phyloP scores from a whole-genome alignment of 2,888 invertebrate species.

The Copidosoma aretas region DNA sequence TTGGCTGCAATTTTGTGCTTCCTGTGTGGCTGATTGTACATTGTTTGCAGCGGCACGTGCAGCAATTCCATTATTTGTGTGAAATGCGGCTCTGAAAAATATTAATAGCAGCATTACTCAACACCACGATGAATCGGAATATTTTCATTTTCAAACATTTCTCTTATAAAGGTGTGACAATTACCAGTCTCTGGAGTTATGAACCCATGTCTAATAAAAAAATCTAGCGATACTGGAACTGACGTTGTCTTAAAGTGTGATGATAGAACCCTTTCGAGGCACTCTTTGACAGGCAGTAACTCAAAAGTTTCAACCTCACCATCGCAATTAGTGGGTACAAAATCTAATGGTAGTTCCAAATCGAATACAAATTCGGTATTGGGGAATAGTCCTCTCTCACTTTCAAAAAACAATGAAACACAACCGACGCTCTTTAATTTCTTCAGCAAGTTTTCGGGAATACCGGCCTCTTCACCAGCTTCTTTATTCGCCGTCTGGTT shows the following conservation, averaged over 20 bases:
- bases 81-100: slow-evolving; percentile 76
- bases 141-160: neutral
- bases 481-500: slow-evolving; percentile 91
- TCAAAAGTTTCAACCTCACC: slow-evolving; percentile 94
- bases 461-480: slow-evolving; percentile 92
- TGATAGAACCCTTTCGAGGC: slow-evolving; percentile 79
- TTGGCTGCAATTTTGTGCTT: slow-evolving; percentile 61
- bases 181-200: slow-evolving; percentile 89
- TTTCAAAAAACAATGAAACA: slow-evolving; percentile 91
- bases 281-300: slow-evolving; percentile 82
- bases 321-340: slow-evolving; percentile 90
- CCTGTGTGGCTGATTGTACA: slow-evolving; percentile 70
- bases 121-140: neutral
- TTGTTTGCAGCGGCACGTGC: slow-evolving; percentile 85
- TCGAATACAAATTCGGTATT: slow-evolving; percentile 95
- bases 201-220: slow-evolving; percentile 88
- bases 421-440: slow-evolving; percentile 80
- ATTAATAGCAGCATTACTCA: neutral
- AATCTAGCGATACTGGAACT: slow-evolving; percentile 89
- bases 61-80: slow-evolving; percentile 84
- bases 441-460: slow-evolving; percentile 79
- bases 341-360: slow-evolving; percentile 87
- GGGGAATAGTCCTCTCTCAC: slow-evolving; percentile 90
- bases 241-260: slow-evolving; percentile 93
- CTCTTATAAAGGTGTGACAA: slow-evolving; percentile 1